phyloP scores from a whole-genome alignment of 2,888 invertebrate species.

The Tachina grossa region DNA sequence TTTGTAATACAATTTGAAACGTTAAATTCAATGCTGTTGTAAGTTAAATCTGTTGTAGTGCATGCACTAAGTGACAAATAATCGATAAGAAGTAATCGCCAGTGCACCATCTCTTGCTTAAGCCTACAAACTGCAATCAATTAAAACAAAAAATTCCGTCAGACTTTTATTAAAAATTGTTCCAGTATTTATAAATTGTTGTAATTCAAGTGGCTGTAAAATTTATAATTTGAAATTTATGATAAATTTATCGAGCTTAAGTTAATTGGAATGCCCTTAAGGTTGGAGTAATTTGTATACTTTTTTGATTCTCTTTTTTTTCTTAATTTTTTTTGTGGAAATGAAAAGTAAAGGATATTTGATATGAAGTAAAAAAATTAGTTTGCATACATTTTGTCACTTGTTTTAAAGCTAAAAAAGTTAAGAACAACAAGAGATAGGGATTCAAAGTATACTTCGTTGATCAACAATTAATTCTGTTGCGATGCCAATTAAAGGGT shows the following conservation, averaged over 20 bases:
- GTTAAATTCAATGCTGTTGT: background rate
- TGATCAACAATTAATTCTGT: too few relatives aligned
- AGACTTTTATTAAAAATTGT: background rate
- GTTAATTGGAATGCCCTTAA: conserved; percentile 38
- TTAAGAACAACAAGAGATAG: too few relatives aligned
- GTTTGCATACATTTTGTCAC: background rate
- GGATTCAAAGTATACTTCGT: too few relatives aligned
- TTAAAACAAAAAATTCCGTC: conserved; percentile 16
- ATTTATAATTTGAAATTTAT: conserved; percentile 30
- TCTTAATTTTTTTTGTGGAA: background rate
- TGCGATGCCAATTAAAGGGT: too few relatives aligned
- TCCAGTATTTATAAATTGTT: background rate
- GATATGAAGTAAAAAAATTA: background rate
- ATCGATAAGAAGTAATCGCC: conserved; percentile 23
- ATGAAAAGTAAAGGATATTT: background rate
- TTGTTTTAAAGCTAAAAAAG: background rate
- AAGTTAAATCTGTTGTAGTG: conserved; percentile 15
- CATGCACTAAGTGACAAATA: conserved; percentile 31
- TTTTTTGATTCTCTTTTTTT: conserved; percentile 27
- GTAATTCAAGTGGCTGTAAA: background rate
- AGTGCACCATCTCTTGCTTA: conserved; percentile 4
- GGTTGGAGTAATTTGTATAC: conserved; percentile 28
- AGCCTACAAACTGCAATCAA: conserved; percentile 22
- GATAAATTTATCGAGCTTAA: conserved; percentile 29
- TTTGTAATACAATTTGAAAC: background rate